Percentiles rank a stretch among this genome's conserved stretches.
Evolutionary conservation across 2,113 vertebrate species (phyloP).

Genomic region (Turnix velox): DNA sequence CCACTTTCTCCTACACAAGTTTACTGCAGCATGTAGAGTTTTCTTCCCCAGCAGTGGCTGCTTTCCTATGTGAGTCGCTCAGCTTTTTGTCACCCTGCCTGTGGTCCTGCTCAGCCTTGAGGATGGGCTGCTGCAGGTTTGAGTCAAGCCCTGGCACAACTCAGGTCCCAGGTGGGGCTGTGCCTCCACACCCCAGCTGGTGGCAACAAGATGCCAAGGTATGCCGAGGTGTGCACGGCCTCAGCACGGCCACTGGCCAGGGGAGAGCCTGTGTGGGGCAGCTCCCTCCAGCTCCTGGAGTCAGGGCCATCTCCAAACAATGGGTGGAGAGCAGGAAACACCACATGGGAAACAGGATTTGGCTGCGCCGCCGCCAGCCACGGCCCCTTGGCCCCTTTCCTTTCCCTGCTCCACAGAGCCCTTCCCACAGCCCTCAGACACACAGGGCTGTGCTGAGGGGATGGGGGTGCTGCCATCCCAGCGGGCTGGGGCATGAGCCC

Average conservation of each 20-base stretch:
- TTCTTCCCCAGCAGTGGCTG: neutral
- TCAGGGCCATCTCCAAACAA: slow-evolving; percentile 59
- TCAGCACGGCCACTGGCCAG: neutral
- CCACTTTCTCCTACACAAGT: neutral
- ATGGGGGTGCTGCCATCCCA: neutral
- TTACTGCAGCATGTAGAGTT: neutral
- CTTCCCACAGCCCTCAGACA: slow-evolving; percentile 6
- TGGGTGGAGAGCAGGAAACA: slow-evolving; percentile 73
- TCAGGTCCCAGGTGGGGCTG: accelerated
- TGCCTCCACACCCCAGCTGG: neutral
- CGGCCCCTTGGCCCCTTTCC: slow-evolving; percentile 58
- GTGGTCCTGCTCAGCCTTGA: neutral
- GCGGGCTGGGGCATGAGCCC: neutral
- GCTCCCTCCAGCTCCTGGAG: neutral
- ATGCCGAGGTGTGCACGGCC: neutral
- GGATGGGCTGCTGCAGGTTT: accelerated
- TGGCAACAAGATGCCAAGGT: accelerated
- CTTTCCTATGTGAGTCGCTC: accelerated
- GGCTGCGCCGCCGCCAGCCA: slow-evolving; percentile 17
- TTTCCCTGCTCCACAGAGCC: slow-evolving; percentile 47
- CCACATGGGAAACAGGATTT: slow-evolving; percentile 71
- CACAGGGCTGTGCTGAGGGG: neutral
- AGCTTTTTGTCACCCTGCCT: accelerated
- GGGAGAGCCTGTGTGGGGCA: neutral
- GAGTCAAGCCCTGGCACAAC: accelerated